Conservation (phyloP, 1,140 invertebrate species). For the Sycophaga agraensis region DNA sequence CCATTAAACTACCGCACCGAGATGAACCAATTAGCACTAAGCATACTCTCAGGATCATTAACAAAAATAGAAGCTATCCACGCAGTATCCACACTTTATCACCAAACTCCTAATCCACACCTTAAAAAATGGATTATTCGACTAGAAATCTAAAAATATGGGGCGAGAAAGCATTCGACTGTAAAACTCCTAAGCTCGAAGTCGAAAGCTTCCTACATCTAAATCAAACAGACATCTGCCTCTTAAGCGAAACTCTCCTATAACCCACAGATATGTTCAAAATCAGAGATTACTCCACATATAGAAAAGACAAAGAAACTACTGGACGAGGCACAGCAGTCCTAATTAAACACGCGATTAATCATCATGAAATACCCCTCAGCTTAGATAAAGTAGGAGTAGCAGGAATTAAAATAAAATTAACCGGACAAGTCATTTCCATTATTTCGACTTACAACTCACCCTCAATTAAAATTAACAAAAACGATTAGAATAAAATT, state of each 20-base stretch:
- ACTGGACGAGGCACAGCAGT: background rate
- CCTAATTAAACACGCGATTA: background rate
- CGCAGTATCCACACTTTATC: background rate
- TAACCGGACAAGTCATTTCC: background rate
- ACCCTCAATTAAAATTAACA: background rate
- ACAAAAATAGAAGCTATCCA: background rate
- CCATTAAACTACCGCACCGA: background rate
- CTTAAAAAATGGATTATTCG: background rate
- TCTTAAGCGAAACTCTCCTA: background rate
- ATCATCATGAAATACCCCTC: background rate
- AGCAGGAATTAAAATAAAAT: constrained; percentile 1
- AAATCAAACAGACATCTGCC: background rate
- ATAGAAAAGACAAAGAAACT: background rate
- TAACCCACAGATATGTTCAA: background rate
- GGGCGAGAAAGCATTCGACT: background rate
- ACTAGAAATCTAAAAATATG: background rate
- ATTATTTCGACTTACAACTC: background rate
- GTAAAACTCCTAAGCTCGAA: background rate
- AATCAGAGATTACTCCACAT: background rate
- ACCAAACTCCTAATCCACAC: background rate
- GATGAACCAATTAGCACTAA: background rate
- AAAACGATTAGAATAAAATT: constrained; percentile 1
- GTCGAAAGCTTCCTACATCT: background rate
- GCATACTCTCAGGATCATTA: background rate
- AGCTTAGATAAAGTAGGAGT: background rate